These are phyloP conservation scores for Eutolmus rufibarbis DNA, from an alignment of 2,888 invertebrate genomes.

Conservation along the genomic window DNA sequence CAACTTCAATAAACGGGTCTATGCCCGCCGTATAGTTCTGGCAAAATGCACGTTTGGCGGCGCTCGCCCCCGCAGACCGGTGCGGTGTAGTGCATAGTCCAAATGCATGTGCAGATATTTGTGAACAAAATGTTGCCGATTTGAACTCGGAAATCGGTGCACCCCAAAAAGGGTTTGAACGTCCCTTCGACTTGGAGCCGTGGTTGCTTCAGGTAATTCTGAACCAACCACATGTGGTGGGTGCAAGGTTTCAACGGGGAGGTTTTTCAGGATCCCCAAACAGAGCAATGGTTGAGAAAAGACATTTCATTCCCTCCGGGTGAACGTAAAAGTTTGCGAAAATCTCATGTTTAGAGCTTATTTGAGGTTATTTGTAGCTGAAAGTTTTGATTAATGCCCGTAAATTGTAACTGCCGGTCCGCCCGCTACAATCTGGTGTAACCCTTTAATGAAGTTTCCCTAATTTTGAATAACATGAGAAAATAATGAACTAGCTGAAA, in stretches of 20 bases:
- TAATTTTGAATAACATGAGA: slow-evolving; percentile 9
- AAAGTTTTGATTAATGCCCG: slow-evolving; percentile 5
- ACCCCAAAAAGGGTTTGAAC: background rate
- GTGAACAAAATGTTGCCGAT: slow-evolving; percentile 9
- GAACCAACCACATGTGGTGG: background rate
- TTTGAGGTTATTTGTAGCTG: background rate
- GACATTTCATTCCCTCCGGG: background rate
- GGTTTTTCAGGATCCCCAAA: background rate
- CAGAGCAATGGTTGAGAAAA: background rate
- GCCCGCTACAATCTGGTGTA: background rate
- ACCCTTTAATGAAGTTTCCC: background rate
- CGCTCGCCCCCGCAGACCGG: background rate
- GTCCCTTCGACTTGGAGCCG: background rate
- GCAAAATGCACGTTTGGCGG: background rate
- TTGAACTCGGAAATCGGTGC: background rate
- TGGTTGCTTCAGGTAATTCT: background rate
- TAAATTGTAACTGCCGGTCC: background rate
- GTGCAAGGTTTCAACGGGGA: background rate
- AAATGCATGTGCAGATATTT: background rate
- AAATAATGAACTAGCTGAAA: background rate
- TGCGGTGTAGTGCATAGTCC: background rate
- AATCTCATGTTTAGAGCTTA: background rate
- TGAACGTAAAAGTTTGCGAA: background rate
- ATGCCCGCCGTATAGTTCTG: background rate
- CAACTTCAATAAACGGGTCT: background rate